A percentile compares a stretch with the other conserved stretches of the same genome.
Evolutionary conservation across 2,113 vertebrate genomes (phyloP).

Genomic region (Xiphophorus maculatus): DNA sequence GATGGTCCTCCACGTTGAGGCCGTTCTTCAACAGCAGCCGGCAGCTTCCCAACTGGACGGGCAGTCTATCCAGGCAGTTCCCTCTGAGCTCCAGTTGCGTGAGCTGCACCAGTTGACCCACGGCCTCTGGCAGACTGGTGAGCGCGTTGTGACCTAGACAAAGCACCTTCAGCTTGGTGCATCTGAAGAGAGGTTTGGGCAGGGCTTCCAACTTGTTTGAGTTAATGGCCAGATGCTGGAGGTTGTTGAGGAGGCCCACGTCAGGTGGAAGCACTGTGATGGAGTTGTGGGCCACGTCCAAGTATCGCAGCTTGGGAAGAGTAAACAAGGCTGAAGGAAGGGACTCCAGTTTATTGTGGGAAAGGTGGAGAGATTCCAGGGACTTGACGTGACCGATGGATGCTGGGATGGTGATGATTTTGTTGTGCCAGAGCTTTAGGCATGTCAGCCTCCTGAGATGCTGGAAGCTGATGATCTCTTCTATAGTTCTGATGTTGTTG

Average conservation of each 20-base stretch:
- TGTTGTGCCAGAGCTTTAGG: slow-evolving; percentile 98
- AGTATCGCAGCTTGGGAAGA: slow-evolving; percentile 91
- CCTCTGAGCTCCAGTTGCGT: slow-evolving; percentile 93
- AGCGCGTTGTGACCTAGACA: slow-evolving; percentile 92
- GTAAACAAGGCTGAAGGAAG: slow-evolving; percentile 90
- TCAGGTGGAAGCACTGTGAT: slow-evolving; percentile 88
- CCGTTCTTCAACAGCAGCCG: slow-evolving; percentile 88
- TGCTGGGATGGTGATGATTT: slow-evolving; percentile 91
- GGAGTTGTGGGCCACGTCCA: slow-evolving; percentile 92
- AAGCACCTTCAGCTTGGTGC: slow-evolving; percentile 92
- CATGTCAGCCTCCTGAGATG: slow-evolving; percentile 94
- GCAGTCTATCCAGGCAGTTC: slow-evolving; percentile 93
- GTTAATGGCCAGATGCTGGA: slow-evolving; percentile 92
- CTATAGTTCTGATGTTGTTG: slow-evolving; percentile 94
- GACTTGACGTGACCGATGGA: slow-evolving; percentile 92
- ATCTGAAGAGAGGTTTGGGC: slow-evolving; percentile 92
- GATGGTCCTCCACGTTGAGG: slow-evolving; percentile 93
- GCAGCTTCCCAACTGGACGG: slow-evolving; percentile 87
- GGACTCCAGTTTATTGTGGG: slow-evolving; percentile 94
- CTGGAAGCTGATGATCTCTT: slow-evolving; percentile 97
- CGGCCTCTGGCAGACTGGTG: slow-evolving; percentile 86
- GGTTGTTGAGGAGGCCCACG: slow-evolving; percentile 89
- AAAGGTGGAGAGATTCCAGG: slow-evolving; percentile 92
- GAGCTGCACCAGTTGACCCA: slow-evolving; percentile 90
- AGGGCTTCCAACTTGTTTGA: slow-evolving; percentile 91